Base-by-base conservation (phyloP, 2,113 vertebrate species). In the Cololabis saira region DNA sequence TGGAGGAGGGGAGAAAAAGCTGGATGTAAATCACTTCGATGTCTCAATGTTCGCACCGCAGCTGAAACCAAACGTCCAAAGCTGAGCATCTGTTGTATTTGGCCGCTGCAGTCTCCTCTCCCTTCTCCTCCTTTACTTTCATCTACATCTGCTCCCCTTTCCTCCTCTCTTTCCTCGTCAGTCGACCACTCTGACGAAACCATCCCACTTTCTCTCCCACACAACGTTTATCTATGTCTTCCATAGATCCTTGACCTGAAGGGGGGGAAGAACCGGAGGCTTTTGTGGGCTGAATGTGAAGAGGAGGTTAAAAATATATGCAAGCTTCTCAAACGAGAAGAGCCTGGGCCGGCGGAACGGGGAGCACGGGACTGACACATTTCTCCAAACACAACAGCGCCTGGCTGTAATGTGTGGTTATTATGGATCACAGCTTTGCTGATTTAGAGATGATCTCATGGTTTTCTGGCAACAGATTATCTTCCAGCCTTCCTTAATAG, bases 381-480 rank as follows among this genome's bases (percentile, higher is more conserved):
- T 69, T 68, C 75, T 88, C 81, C 83, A 76, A 87, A 79, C 79
- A 81, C 76, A 88, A 82, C 86, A 75, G 54, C 1, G 61, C 47
- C 82, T 76, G 83, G 80, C 74, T 71, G 68, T 77, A 79, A 85
- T 47, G 42, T 79, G 74, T 49, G 77, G 71, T 84, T 86, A 72
- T 87, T 81, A 84, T 76, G 72, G 78, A 74, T 74, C 56, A 17
- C 22, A 61, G 50, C 68, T 80, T 40, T 77, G 72, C 80, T 89
- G 78, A 82, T 87, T 85, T 76, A 79, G 82, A 54, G 72, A 72
- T 88, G 87, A 91, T 55, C 84, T 91, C 83, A 82, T 78, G 61
- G 65, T 78, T 51, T 12, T 83, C 59, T 83, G 83, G 81, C 74
- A 80, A 61, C 11, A 62, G 50, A 88, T 60, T 59, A 79, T 85